These are phyloP conservation scores for Albula glossodonta DNA, from an alignment of 2,113 vertebrate species.

Conservation along the genomic window DNA sequence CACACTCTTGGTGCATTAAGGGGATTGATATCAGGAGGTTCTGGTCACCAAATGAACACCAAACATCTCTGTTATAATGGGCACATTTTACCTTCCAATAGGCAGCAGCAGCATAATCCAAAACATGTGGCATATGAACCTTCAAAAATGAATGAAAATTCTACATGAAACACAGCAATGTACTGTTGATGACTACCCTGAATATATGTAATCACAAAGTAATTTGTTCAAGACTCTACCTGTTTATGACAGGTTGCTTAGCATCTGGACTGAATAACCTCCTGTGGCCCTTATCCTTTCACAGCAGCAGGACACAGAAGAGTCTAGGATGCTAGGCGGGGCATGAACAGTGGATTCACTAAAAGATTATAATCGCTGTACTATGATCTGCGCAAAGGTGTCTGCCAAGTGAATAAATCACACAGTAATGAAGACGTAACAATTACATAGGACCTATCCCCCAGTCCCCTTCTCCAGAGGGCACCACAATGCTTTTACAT, in stretches of 20 bases:
- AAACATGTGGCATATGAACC: neutral
- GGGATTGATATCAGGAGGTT: neutral
- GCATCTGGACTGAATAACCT: neutral
- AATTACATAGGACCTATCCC: neutral
- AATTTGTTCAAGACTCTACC: too few species aligned
- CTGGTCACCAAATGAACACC: neutral
- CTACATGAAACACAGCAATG: too few species aligned
- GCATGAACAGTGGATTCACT: too few species aligned
- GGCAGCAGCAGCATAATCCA: neutral
- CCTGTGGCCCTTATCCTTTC: neutral
- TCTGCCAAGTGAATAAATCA: neutral
- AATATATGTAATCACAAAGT: too few species aligned
- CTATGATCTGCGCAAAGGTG: neutral
- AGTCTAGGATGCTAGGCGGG: neutral
- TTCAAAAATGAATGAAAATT: neutral
- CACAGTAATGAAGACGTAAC: neutral
- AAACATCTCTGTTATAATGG: neutral
- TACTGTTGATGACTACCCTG: too few species aligned
- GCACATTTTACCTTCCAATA: neutral
- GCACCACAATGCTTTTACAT: too few species aligned
- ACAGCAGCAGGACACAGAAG: neutral
- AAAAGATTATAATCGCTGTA: neutral
- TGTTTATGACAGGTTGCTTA: neutral
- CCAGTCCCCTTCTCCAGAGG: too few species aligned
- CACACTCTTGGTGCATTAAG: neutral